These are phyloP conservation scores for Cardiocondyla obscurior DNA, from an alignment of 1,140 invertebrate genomes.

Conservation along the genomic window DNA sequence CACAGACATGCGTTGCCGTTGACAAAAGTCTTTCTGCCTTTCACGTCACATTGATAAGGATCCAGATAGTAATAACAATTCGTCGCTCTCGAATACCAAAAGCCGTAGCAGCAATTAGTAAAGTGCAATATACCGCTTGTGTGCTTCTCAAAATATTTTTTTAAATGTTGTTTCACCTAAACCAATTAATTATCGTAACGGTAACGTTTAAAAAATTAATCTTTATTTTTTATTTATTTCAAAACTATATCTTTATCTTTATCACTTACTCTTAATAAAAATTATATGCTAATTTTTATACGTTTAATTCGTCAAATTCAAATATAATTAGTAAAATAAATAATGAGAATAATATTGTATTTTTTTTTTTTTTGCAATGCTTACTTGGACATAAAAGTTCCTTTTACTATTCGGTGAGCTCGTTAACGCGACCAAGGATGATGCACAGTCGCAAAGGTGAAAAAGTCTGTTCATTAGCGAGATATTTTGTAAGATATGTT, in stretches of 20 bases:
- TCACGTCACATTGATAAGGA: constrained; percentile 77
- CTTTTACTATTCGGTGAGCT: constrained; percentile 56
- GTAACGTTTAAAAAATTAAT: background rate
- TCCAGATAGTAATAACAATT: constrained; percentile 80
- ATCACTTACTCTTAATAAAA: too few relatives aligned
- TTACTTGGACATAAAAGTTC: constrained; percentile 53
- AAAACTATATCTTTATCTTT: too few relatives aligned
- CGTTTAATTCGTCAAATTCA: too few relatives aligned
- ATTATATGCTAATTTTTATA: too few relatives aligned
- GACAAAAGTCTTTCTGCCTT: constrained; percentile 65
- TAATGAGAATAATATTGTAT: background rate
- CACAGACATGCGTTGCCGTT: constrained; percentile 73
- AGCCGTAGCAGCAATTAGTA: constrained; percentile 82
- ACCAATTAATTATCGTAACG: background rate
- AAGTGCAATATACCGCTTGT: constrained; percentile 79
- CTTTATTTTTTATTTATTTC: background rate
- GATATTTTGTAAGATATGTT: constrained; percentile 77
- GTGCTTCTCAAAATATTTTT: constrained; percentile 70
- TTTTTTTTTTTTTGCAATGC: background rate
- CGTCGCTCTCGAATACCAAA: constrained; percentile 78
- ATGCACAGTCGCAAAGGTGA: constrained; percentile 77
- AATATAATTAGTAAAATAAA: background rate
- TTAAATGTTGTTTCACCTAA: constrained; percentile 68
- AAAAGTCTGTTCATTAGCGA: constrained; percentile 79
- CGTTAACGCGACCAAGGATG: constrained; percentile 62